These are phyloP conservation scores for Limanda limanda DNA, from an alignment of 2,113 vertebrate species.

Conservation along the genomic window DNA sequence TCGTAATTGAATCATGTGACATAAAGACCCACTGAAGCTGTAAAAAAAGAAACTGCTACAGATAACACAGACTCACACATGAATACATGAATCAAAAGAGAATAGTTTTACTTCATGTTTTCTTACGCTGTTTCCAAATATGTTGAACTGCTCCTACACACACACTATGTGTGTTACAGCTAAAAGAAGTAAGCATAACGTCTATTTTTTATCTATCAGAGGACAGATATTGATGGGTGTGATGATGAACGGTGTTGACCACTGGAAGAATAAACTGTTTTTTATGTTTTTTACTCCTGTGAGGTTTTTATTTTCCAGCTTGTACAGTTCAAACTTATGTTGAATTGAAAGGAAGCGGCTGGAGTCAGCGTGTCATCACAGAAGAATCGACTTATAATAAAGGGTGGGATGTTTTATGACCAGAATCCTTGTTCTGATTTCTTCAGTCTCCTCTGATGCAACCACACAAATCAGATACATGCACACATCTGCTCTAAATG, in stretches of 20 bases:
- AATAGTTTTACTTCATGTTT: too few species aligned
- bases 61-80: too few species aligned
- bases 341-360: conserved; percentile 10
- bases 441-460: conserved; percentile 54
- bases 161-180: background rate
- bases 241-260: background rate
- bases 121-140: too few species aligned
- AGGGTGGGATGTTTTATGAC: conserved; percentile 43
- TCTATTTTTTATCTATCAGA: background rate
- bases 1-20: too few species aligned
- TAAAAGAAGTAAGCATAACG: background rate
- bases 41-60: too few species aligned
- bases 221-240: conserved; percentile 2
- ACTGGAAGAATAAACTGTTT: conserved; percentile 5
- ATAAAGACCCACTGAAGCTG: too few species aligned
- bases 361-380: conserved; percentile 15
- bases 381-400: conserved; percentile 41
- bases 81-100: too few species aligned
- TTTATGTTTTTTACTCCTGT: conserved; percentile 3
- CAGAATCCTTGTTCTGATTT: conserved; percentile 27
- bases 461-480: conserved; percentile 52
- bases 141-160: background rate
- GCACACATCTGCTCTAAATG: conserved; percentile 64
- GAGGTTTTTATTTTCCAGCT: conserved; percentile 8
- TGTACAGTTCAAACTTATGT: background rate